Evolutionary conservation across 2,113 vertebrate species (phyloP), one percentile per base, ranked within the genome.

Genomic region (Xiphophorus maculatus): DNA sequence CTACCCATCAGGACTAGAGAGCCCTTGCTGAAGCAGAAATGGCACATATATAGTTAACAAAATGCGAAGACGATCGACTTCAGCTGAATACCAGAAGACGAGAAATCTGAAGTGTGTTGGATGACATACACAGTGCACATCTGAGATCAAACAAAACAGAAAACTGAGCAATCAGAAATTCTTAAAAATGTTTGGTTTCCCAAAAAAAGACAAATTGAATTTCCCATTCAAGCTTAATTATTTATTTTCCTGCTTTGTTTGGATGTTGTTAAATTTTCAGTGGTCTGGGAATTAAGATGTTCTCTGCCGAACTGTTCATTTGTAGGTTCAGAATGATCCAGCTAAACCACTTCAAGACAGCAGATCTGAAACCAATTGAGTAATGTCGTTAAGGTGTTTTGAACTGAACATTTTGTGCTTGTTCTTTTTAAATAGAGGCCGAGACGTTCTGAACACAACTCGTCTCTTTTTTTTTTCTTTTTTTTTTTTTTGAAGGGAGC

Each of bases 401-500:
- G 2, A 28, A 32, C 25, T 67, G 58, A 62, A 17, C 17, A 40
- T 28, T 71, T 60, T 32, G 32, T 25, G 29, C 25, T 32, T 66
- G 4, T 27, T 66, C 51, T 42, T 79, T 35, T 66, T 33, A 73
- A 74, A 66, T 0, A 51, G 17, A 15, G 14, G 28, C 14, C 44
- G 17, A 3, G 63, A 60, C 33, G 40, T 63, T 62, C 60, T 73
- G 29, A 76, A 54, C 29, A 76, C 14, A 40, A 32, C 30, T 73
- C 65, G 37, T 66, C 48, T 14, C 3, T 58, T 51, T 7, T 67
- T 33, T 28, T 22, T 58, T 22, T 35, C 15, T 62, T 71, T 42
- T 37, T 30, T 22, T 58, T 22, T 48, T 37, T 15, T 61, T 71
- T 33, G 44, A 29, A 77, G 19, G 63, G 25, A 66, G 65, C 5